These are phyloP conservation scores for Eulemur rubriventer DNA, from an alignment of 2,797 vertebrate species.

Conservation along the genomic window DNA sequence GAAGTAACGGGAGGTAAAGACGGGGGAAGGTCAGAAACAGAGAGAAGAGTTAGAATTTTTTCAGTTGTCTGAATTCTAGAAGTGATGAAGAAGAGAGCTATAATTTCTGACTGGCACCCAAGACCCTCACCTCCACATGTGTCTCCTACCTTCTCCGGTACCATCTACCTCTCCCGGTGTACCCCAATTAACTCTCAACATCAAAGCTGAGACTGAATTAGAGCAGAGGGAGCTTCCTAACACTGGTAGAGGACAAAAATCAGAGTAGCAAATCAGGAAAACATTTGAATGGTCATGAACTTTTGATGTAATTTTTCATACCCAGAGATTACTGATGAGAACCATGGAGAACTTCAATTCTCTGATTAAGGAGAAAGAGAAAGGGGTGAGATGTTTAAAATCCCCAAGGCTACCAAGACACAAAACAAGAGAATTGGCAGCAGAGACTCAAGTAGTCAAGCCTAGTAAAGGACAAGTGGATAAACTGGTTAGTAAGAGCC, in stretches of 20 bases:
- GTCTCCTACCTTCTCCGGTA: neutral
- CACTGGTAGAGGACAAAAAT: conserved; percentile 24
- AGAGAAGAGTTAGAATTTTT: neutral
- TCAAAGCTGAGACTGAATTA: neutral
- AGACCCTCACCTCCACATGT: neutral
- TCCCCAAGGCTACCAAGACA: conserved; percentile 77
- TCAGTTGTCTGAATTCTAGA: neutral
- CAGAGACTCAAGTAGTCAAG: neutral
- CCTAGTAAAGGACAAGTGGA: conserved; percentile 40
- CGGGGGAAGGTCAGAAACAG: neutral
- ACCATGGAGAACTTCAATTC: conserved; percentile 53
- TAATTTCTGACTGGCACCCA: neutral
- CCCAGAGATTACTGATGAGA: conserved; percentile 50
- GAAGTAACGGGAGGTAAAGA: neutral
- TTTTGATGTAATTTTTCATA: conserved; percentile 60
- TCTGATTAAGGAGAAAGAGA: conserved; percentile 64
- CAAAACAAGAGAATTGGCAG: conserved; percentile 77
- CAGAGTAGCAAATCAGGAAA: conserved; percentile 46
- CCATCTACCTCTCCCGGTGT: neutral
- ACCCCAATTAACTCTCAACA: neutral
- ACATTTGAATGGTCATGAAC: conserved; percentile 37
- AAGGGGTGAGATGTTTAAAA: conserved; percentile 74
- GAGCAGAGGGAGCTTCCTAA: neutral
- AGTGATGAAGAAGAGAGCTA: neutral
- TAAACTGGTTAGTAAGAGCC: conserved; percentile 60